Conservation (phyloP, 2,888 invertebrate genomes). For the Gastrophysa polygoni region DNA sequence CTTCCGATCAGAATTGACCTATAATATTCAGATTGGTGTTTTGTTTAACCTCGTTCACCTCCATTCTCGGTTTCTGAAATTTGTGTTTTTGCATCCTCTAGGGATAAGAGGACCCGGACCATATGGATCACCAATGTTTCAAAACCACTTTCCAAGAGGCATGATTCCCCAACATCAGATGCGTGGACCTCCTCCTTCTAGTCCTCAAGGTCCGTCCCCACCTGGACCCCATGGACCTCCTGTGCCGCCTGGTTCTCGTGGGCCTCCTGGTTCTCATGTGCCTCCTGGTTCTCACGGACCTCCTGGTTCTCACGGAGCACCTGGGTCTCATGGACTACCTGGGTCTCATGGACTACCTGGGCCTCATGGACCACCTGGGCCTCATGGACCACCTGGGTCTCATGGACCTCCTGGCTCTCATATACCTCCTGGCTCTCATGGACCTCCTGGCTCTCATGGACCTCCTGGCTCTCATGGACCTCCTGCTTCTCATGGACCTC, state of each 20-base stretch:
- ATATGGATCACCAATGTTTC: slow-evolving; percentile 45
- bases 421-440: neutral
- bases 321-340: neutral
- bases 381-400: slow-evolving; percentile 21
- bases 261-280: neutral
- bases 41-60: too few relatives aligned
- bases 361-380: slow-evolving; percentile 19
- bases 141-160: slow-evolving; percentile 44
- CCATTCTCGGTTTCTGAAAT: too few relatives aligned
- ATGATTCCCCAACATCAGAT: slow-evolving; percentile 33
- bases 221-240: slow-evolving; percentile 1
- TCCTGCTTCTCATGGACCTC: neutral
- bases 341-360: neutral
- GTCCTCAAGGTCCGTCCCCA: slow-evolving; percentile 18
- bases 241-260: neutral
- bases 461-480: neutral
- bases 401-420: slow-evolving; percentile 32
- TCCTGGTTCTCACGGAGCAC: neutral
- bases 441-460: neutral
- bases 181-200: slow-evolving; percentile 17
- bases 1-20: too few relatives aligned
- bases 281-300: neutral
- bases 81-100: slow-evolving; percentile 19
- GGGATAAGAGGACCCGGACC: slow-evolving; percentile 37
- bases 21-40: neutral